A percentile compares a stretch with the other conserved stretches of the same genome.
phyloP scores from a whole-genome alignment of 2,888 invertebrate genomes.

The Lasioglossum vierecki region DNA sequence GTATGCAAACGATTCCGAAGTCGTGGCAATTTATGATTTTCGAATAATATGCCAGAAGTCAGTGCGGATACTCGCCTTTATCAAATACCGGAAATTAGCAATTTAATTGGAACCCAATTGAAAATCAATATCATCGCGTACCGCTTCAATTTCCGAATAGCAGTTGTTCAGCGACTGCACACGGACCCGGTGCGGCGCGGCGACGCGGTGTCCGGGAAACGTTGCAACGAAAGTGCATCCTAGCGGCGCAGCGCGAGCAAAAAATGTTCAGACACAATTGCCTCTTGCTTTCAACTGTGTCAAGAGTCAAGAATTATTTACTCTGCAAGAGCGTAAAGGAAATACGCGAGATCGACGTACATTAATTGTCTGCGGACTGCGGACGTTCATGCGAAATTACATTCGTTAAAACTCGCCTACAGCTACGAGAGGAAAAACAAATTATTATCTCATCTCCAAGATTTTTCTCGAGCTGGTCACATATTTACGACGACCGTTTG shows the following conservation, averaged over 20 bases:
- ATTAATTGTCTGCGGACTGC: neutral
- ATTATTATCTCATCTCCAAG: neutral
- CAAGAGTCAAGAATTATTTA: constrained; percentile 5
- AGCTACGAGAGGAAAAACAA: neutral
- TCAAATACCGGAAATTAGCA: constrained; percentile 11
- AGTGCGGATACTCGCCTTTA: neutral
- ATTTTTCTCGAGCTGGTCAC: neutral
- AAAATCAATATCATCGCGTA: constrained; percentile 18
- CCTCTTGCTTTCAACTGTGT: constrained; percentile 9
- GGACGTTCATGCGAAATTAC: neutral
- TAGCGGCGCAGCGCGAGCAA: neutral
- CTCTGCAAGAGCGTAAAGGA: neutral
- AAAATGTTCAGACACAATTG: constrained; percentile 1
- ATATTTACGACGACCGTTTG: neutral
- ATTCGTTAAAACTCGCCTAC: neutral
- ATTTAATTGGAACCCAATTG: constrained; percentile 12
- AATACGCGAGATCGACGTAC: constrained; percentile 6
- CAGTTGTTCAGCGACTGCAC: neutral
- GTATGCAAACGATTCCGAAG: neutral
- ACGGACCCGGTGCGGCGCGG: neutral
- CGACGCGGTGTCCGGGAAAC: neutral
- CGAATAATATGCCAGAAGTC: constrained; percentile 8
- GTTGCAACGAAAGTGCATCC: constrained; percentile 2
- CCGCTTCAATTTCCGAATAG: constrained; percentile 16
- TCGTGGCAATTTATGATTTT: neutral